These are phyloP conservation scores for Ceratosolen fusciceps DNA, from an alignment of 1,140 invertebrate species.

Conservation along the genomic window DNA sequence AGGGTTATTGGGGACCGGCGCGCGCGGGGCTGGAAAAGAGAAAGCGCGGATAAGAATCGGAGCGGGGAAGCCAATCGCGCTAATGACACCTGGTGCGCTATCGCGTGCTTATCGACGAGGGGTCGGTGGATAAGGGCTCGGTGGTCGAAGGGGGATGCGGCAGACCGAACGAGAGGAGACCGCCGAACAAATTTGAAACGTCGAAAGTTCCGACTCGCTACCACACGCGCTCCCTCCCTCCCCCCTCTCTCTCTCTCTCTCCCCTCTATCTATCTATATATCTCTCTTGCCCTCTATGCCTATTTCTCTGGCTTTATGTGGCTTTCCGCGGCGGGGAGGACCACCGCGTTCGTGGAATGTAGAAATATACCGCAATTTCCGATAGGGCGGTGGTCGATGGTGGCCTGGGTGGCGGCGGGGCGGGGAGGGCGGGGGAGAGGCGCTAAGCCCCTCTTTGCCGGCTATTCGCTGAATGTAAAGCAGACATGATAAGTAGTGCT, in stretches of 20 bases:
- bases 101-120: constrained; percentile 42
- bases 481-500: constrained; percentile 35
- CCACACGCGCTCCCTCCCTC: background rate
- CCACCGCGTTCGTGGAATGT: constrained; percentile 35
- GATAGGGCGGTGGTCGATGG: background rate
- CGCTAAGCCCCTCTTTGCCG: constrained; percentile 20
- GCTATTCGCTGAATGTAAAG: constrained; percentile 42
- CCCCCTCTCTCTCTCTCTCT: constrained; percentile 18
- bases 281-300: background rate
- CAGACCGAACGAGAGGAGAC: background rate
- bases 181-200: constrained; percentile 36
- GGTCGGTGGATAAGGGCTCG: background rate
- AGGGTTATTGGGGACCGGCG: background rate
- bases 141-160: constrained; percentile 16
- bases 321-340: background rate
- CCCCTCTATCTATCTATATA: no score
- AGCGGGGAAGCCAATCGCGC: constrained; percentile 48
- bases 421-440: background rate
- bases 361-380: constrained; percentile 49
- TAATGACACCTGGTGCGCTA: constrained; percentile 48
- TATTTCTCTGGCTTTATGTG: no score
- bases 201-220: constrained; percentile 34
- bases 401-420: background rate
- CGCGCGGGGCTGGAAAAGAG: background rate
- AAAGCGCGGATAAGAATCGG: constrained; percentile 42